phyloP scores from a whole-genome alignment of 2,797 vertebrate species.

The Crotalus adamanteus region DNA sequence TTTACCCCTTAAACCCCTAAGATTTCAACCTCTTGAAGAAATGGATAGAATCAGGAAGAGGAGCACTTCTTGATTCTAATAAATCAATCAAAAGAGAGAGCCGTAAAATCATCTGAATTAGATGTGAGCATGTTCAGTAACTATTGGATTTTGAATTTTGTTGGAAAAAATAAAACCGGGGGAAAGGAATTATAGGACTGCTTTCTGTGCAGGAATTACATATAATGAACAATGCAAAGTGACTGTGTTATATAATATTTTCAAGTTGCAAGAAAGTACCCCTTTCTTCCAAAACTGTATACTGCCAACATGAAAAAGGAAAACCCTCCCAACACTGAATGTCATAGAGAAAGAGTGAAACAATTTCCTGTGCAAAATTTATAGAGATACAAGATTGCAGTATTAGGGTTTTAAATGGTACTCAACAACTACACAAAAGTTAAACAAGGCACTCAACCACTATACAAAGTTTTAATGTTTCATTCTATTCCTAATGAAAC shows the following conservation, averaged over 20 bases:
- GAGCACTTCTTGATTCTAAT: background rate
- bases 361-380: background rate
- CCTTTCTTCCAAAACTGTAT: background rate
- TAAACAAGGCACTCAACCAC: slow-evolving; percentile 59
- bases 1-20: background rate
- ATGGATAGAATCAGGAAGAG: background rate
- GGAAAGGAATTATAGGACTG: background rate
- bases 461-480: slow-evolving; percentile 63
- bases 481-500: slow-evolving; percentile 54
- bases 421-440: slow-evolving; percentile 20
- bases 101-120: background rate
- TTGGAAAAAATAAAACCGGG: background rate
- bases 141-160: background rate
- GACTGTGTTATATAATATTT: background rate
- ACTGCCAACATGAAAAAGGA: background rate
- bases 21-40: background rate
- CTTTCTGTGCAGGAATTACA: background rate
- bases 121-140: background rate
- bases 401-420: slow-evolving; percentile 55
- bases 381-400: background rate
- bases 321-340: background rate
- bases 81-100: background rate
- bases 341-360: too few relatives aligned
- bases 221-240: background rate
- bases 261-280: background rate